Evolutionary conservation across 1,140 invertebrate genomes (phyloP), one percentile per base, ranked within the genome.

Genomic region (Tetragonula clypearis): DNA sequence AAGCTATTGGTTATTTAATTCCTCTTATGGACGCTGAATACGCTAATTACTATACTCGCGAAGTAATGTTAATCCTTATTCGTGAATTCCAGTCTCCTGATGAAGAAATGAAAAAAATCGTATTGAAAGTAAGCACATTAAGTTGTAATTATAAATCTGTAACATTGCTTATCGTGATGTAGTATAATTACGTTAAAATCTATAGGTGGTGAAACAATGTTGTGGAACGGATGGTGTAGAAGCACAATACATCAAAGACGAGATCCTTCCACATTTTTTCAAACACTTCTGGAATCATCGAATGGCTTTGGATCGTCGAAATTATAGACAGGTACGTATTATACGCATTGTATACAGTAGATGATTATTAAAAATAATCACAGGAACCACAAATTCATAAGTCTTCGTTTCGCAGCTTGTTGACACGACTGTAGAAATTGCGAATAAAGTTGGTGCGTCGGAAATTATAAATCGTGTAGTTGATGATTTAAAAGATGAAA

Each of bases 21-120:
- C 99, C 99, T 0, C 96, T 99, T 74, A 99, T 99, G 99, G 99
- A 99, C 93, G 99, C 99, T 77, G 99, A 99, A 95, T 99, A 99
- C 93, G 99, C 99, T 3, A 99, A 99, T 94, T 99, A 99, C 94
- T 99, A 99, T 94, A 99, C 99, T 23, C 96, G 99, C 87, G 99
- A 99, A 97, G 99, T 99, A 91, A 99, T 99, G 99, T 96, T 99
- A 92, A 99, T 99, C 95, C 95, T 99, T 14, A 99, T 99, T 92
- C 96, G 99, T 95, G 99, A 99, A 95, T 99, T 99, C 94, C 99
- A 99, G 94, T 99, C 99, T 72, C 99, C 99, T 5, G 99, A 99
- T 95, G 99, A 99, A 95, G 99, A 99, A 96, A 99, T 99, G 99
- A 99, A 99, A 94, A 99, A 99, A 94, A 99, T 99, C 95, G 99